These are phyloP conservation scores for Dorcus hopei DNA, from an alignment of 2,888 invertebrate species.

Conservation along the genomic window DNA sequence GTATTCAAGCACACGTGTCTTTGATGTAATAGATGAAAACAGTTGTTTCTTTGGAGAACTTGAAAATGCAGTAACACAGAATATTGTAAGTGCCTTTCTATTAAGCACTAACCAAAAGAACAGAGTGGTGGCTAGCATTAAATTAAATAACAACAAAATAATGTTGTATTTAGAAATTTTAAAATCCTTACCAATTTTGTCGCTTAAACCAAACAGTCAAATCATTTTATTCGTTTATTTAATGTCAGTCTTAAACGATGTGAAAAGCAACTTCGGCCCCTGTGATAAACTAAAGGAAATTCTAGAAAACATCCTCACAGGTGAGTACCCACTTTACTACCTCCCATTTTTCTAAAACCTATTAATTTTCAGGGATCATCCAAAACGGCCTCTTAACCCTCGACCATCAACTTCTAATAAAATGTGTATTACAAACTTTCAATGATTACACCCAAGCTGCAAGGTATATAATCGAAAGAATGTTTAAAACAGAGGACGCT, in stretches of 20 bases:
- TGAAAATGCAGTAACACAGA: neutral
- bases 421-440: neutral
- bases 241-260: slow-evolving; percentile 35
- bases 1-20: neutral
- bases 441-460: neutral
- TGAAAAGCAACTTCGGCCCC: slow-evolving; percentile 16
- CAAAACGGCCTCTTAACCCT: neutral
- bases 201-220: slow-evolving; percentile 29
- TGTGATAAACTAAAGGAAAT: slow-evolving; percentile 4
- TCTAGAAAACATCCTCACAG: slow-evolving; percentile 31
- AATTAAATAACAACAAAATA: slow-evolving; percentile 25
- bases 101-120: neutral
- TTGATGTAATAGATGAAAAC: too few relatives aligned
- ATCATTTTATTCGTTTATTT: slow-evolving; percentile 36
- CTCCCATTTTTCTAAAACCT: neutral
- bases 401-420: neutral
- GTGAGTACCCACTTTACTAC: slow-evolving; percentile 23
- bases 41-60: slow-evolving; percentile 1
- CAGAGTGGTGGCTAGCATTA: neutral
- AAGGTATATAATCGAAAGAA: neutral
- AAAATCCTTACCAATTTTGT: slow-evolving; percentile 35
- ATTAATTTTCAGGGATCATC: neutral
- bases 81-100: neutral
- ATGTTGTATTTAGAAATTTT: slow-evolving; percentile 30
- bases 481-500: neutral